Conservation (phyloP, 2,888 invertebrate species). For the Tanypteryx hageni region DNA sequence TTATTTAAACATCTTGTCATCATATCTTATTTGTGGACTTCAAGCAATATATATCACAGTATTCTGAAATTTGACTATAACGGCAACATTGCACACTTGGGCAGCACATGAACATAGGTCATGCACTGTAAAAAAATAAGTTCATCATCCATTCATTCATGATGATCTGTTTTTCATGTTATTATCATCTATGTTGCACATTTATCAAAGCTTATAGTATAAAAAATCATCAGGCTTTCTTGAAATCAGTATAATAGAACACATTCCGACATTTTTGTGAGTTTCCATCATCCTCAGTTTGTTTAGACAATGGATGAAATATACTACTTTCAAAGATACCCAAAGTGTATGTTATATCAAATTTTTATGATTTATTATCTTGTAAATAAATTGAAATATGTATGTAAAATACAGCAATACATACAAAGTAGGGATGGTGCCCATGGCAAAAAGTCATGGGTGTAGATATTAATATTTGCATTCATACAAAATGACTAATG, state of each 20-base stretch:
- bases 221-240: conserved; percentile 29
- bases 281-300: conserved; percentile 16
- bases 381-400: conserved; percentile 58
- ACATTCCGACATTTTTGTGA: background rate
- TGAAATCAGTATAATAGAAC: conserved; percentile 3
- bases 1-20: background rate
- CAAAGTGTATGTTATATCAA: conserved; percentile 42
- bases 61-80: conserved; percentile 15
- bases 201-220: conserved; percentile 50
- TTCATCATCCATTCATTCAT: conserved; percentile 46
- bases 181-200: conserved; percentile 53
- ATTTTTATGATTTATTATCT: conserved; percentile 53
- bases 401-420: conserved; percentile 63
- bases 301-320: background rate
- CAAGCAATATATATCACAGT: conserved; percentile 38
- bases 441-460: conserved; percentile 13
- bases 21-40: background rate
- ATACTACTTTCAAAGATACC: background rate
- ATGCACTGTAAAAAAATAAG: conserved; percentile 48
- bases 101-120: conserved; percentile 47
- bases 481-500: conserved; percentile 60
- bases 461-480: conserved; percentile 43
- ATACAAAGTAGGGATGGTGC: conserved; percentile 55
- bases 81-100: conserved; percentile 48
- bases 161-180: conserved; percentile 33